These are phyloP conservation scores for Thunnus thynnus DNA, from an alignment of 2,113 vertebrate genomes.

Conservation along the genomic window DNA sequence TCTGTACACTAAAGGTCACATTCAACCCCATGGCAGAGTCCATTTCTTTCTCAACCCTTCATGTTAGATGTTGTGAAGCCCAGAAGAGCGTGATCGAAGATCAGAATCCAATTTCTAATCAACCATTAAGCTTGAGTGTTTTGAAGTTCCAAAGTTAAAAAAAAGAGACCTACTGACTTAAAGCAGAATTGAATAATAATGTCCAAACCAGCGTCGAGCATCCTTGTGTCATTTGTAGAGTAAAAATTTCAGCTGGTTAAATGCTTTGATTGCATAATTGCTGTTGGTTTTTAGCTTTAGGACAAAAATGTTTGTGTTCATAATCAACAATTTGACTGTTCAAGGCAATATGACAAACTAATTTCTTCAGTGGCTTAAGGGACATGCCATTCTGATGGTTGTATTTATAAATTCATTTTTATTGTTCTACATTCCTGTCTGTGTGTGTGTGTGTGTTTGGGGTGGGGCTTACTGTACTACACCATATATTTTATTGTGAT, in stretches of 20 bases:
- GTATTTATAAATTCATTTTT: slow-evolving; percentile 25
- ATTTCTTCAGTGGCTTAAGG: slow-evolving; percentile 12
- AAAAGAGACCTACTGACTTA: neutral
- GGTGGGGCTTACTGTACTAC: slow-evolving; percentile 10
- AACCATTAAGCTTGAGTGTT: neutral
- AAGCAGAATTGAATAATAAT: neutral
- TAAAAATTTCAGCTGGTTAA: neutral
- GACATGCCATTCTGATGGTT: neutral
- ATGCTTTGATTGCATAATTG: slow-evolving; percentile 22
- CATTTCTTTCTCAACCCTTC: slow-evolving; percentile 29
- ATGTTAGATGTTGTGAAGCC: slow-evolving; percentile 24
- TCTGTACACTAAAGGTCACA: slow-evolving; percentile 73
- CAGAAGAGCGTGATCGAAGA: neutral
- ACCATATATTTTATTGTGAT: slow-evolving; percentile 22
- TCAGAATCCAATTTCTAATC: neutral
- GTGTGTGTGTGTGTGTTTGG: slow-evolving; percentile 1
- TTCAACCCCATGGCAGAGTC: slow-evolving; percentile 35
- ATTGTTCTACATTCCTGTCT: slow-evolving; percentile 13
- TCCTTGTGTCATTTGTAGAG: neutral
- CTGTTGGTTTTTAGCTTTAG: neutral
- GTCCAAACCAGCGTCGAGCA: neutral
- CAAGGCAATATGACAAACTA: slow-evolving; percentile 3
- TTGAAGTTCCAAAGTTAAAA: slow-evolving; percentile 1
- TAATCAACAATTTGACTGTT: slow-evolving; percentile 5
- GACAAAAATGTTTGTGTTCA: slow-evolving; percentile 4